phyloP scores from a whole-genome alignment of 2,888 invertebrate genomes.

The Cerastis rubricosa region DNA sequence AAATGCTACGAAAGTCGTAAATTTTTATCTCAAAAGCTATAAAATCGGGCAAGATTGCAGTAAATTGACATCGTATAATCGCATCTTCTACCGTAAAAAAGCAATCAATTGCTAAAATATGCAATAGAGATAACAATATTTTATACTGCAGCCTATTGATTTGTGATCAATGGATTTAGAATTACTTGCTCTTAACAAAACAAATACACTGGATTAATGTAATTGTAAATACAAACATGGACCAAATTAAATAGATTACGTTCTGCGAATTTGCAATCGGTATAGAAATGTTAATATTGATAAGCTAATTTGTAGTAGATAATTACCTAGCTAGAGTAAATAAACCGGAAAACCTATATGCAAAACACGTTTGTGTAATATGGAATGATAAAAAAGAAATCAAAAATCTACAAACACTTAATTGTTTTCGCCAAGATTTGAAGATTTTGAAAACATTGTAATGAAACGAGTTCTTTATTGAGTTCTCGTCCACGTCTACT shows the following conservation, averaged over 20 bases:
- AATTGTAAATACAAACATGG: conserved; percentile 35
- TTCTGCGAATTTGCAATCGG: conserved; percentile 3
- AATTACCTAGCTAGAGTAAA: not conserved
- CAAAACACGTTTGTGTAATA: too few relatives aligned
- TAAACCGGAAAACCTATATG: not conserved
- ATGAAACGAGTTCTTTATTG: not conserved
- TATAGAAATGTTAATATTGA: conserved; percentile 3
- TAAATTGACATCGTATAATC: conserved; percentile 68
- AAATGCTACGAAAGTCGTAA: conserved; percentile 62
- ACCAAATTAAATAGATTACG: conserved; percentile 29
- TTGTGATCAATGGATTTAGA: conserved; percentile 48
- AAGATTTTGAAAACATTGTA: not conserved
- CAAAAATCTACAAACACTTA: not conserved
- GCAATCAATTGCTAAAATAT: conserved; percentile 66
- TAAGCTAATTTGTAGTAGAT: conserved; percentile 10
- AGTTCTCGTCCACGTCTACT: not conserved
- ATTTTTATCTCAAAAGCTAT: conserved; percentile 60
- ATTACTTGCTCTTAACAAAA: conserved; percentile 14
- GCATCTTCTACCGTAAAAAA: conserved; percentile 63
- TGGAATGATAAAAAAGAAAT: too few relatives aligned
- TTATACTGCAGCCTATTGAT: conserved; percentile 47
- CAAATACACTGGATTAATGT: conserved; percentile 14
- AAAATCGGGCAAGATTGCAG: conserved; percentile 66
- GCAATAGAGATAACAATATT: conserved; percentile 60
- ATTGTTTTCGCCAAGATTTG: not conserved